Evolutionary conservation across 2,797 vertebrate species (phyloP), one percentile per base, ranked within the genome.

Genomic region (Morus bassanus): DNA sequence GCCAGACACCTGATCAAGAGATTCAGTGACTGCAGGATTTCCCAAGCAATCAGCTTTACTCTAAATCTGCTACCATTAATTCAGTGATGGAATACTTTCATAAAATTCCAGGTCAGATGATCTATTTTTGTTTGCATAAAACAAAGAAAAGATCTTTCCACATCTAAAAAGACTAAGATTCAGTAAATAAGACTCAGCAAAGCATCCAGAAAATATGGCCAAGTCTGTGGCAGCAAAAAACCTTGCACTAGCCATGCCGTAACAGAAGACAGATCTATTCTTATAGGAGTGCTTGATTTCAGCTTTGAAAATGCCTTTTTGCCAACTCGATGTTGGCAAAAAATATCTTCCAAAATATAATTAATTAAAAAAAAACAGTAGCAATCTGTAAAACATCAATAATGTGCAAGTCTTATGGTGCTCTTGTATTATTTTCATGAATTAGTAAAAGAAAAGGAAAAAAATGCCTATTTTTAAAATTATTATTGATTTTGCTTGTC

Each of bases 401-500:
- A 89, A 67, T 18, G 45, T 68, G 60, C 31, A 74, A 76, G 30
- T 77, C 72, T 87, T 91, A 61, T 6, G 11, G 46, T 46, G 6
- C 5, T 83, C 24, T 65, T 48, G 35, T 67, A 12, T 91, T 95
- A 87, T 93, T 95, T 90, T 88, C 56, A 93, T 93, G 86, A 97
- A 96, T 95, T 95, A 89, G 75, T 91, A 96, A 95, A 84, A 88
- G 54, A 89, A 92, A 89, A 70, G 31, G 5, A 19, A 90, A 91
- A 91, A 91, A 96, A 94, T 5, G 35, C 16, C 68, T 95, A 68
- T 95, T 96, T 96, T 95, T 14, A 48, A 96, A 97, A 96, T 97
- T 89, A 93, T 96, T 97, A 96, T 97, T 91, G 96, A 97, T 97
- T 96, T 94, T 96, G 13, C 67, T 91, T 94, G 84, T 92, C 84